These are phyloP conservation scores for Chrysolophus pictus DNA, from an alignment of 2,797 vertebrate species.

Conservation along the genomic window DNA sequence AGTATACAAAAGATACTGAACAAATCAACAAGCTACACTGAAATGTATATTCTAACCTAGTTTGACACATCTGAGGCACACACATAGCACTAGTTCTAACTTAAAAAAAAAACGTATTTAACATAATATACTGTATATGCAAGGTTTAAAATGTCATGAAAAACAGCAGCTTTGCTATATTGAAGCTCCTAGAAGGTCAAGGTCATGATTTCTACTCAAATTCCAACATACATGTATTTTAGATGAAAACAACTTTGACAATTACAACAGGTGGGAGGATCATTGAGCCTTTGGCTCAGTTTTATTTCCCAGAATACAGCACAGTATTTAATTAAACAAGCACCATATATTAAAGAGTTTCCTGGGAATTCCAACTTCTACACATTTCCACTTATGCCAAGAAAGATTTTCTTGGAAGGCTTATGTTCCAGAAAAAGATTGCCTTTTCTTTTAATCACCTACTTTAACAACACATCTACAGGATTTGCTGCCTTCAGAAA, in stretches of 20 bases:
- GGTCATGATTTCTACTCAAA: neutral
- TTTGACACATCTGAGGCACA: constrained; percentile 15
- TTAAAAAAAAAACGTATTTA: neutral
- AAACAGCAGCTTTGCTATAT: neutral
- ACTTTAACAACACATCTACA: neutral
- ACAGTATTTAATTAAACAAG: constrained; percentile 14
- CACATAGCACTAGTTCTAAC: neutral
- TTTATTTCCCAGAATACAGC: neutral
- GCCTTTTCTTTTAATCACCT: neutral
- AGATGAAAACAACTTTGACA: neutral
- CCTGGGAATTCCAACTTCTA: neutral
- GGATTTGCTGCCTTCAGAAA: neutral
- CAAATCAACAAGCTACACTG: neutral
- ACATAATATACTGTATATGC: neutral
- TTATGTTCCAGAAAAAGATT: neutral
- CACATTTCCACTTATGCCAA: neutral
- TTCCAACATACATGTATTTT: neutral
- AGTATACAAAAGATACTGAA: neutral
- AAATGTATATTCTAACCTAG: neutral
- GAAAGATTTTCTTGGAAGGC: neutral
- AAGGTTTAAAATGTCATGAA: neutral
- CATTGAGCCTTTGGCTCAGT: constrained; percentile 1
- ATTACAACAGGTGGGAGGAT: neutral
- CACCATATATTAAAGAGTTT: neutral
- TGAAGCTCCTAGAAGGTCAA: neutral